Percentiles rank a stretch among this genome's conserved stretches.
phyloP scores from a whole-genome alignment of 2,797 vertebrate genomes.

The Sciurus vulgaris region DNA sequence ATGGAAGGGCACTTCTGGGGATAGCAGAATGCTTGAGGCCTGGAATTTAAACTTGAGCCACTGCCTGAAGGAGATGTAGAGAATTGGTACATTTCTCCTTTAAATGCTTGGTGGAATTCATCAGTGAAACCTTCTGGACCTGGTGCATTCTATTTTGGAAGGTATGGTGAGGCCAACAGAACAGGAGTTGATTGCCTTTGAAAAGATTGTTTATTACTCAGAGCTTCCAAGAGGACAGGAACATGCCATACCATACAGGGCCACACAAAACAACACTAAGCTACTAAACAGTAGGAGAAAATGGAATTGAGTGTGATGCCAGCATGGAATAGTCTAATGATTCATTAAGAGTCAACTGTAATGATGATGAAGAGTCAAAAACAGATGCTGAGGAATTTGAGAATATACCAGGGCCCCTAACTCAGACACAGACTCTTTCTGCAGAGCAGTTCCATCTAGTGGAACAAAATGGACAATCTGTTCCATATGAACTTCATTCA shows the following conservation, averaged over 20 bases:
- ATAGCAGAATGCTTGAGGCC: conserved; percentile 49
- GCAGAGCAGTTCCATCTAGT: conserved; percentile 85
- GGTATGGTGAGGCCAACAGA: conserved; percentile 39
- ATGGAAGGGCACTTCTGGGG: conserved; percentile 42
- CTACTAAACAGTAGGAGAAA: conserved; percentile 85
- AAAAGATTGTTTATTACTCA: neutral
- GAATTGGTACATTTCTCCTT: too few relatives aligned
- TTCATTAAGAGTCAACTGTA: conserved; percentile 79
- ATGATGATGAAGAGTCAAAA: conserved; percentile 74
- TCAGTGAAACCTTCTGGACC: too few relatives aligned
- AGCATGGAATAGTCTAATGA: conserved; percentile 77
- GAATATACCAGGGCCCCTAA: neutral
- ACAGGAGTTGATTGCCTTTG: neutral
- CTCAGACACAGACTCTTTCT: conserved; percentile 68
- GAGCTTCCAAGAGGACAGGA: neutral
- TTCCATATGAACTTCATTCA: conserved; percentile 89
- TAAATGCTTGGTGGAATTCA: too few relatives aligned
- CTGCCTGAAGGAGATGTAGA: conserved; percentile 83
- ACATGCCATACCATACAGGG: neutral
- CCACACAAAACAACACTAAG: neutral
- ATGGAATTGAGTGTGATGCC: conserved; percentile 79
- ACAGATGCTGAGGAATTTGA: conserved; percentile 73
- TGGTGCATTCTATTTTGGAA: too few relatives aligned
- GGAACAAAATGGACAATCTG: conserved; percentile 86
- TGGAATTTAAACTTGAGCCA: conserved; percentile 66